Conservation (phyloP, 2,113 vertebrate species). For the Melanerpes aurifrons region DNA sequence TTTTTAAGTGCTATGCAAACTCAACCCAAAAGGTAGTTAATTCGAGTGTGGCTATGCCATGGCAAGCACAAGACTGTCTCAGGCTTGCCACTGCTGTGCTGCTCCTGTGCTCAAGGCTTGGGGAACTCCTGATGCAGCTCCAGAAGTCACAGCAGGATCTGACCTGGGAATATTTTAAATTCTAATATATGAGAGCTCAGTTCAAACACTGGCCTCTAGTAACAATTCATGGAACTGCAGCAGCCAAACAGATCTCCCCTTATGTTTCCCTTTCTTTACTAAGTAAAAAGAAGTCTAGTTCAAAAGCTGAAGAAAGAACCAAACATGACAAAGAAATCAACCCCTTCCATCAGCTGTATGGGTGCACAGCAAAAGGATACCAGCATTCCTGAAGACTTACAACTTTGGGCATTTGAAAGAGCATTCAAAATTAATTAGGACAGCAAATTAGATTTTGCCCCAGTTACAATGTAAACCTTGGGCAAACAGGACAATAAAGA, state of each 20-base stretch:
- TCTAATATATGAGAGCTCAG: background rate
- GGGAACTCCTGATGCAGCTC: background rate
- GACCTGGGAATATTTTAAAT: background rate
- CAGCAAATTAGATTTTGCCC: background rate
- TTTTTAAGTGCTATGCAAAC: background rate
- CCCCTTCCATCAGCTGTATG: background rate
- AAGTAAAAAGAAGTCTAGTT: slow-evolving; percentile 50
- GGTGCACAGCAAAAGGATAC: background rate
- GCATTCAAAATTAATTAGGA: background rate
- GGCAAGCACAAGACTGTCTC: background rate
- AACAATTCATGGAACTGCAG: background rate
- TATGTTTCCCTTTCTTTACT: background rate
- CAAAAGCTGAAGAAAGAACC: slow-evolving; percentile 58
- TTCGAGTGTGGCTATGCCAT: background rate
- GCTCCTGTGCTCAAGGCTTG: background rate
- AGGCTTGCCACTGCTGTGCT: background rate
- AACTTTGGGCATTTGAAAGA: background rate
- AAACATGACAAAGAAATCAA: background rate
- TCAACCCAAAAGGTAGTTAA: background rate
- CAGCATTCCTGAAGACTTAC: background rate
- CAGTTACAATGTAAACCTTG: background rate
- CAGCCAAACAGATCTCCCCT: background rate
- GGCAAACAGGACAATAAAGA: background rate
- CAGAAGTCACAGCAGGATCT: background rate
- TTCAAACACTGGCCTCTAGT: background rate